Conservation (phyloP, 2,113 vertebrate species). For the Trogon melanurus region DNA sequence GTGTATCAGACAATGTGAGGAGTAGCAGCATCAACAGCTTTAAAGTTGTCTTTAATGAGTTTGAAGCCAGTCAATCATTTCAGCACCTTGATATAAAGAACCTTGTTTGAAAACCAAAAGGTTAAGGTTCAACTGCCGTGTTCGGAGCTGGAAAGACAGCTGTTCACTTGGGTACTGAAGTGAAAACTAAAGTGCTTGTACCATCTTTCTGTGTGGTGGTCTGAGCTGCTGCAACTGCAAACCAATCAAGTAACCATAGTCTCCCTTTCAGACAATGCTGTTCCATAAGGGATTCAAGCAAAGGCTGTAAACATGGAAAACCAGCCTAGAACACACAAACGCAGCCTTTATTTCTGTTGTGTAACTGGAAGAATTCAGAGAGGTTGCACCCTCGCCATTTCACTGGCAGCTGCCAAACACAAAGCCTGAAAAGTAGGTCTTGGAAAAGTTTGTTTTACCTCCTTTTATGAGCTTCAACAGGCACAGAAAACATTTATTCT, state of each 20-base stretch:
- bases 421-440: not conserved
- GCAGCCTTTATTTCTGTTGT: not conserved
- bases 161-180: fast-evolving
- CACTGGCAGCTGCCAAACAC: not conserved
- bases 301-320: not conserved
- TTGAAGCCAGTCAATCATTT: not conserved
- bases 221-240: not conserved
- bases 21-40: not conserved
- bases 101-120: not conserved
- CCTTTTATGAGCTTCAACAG: not conserved
- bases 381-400: not conserved
- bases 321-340: not conserved
- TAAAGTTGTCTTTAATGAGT: not conserved
- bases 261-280: not conserved
- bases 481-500: not conserved
- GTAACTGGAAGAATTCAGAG: not conserved
- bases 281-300: not conserved
- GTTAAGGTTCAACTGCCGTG: not conserved
- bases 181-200: not conserved
- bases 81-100: not conserved
- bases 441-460: not conserved
- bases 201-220: not conserved
- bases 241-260: not conserved
- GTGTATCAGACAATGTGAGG: not conserved
- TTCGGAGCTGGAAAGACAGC: not conserved